These are phyloP conservation scores for Caenorhabditis sp. DNA, from an alignment of 2,888 invertebrate species.

Conservation along the genomic window DNA sequence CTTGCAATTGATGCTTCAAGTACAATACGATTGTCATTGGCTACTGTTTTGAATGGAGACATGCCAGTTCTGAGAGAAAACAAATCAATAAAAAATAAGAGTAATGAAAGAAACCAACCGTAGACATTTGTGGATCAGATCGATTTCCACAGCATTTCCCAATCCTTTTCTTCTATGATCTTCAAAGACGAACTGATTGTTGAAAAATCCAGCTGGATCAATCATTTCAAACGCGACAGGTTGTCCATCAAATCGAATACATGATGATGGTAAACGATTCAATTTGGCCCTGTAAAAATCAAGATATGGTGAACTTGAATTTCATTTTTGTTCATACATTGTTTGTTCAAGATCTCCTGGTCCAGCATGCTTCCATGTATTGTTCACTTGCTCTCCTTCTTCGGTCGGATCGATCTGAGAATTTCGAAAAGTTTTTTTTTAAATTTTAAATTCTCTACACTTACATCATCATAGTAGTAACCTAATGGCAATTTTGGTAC, in stretches of 20 bases:
- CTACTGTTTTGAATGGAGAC: conserved; percentile 53
- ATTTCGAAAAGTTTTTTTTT: not conserved
- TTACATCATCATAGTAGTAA: conserved; percentile 49
- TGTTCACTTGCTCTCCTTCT: conserved; percentile 49
- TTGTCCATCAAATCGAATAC: conserved; percentile 38
- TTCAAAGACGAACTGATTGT: conserved; percentile 51
- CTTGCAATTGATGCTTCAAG: conserved; percentile 38
- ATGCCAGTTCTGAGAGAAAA: conserved; percentile 43
- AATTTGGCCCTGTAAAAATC: conserved; percentile 47
- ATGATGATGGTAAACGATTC: conserved; percentile 43
- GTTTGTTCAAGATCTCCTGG: conserved; percentile 55
- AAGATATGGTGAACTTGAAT: too few relatives aligned
- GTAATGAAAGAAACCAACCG: too few relatives aligned
- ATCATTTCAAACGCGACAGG: conserved; percentile 57
- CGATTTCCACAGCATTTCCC: conserved; percentile 49
- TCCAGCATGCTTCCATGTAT: conserved; percentile 50
- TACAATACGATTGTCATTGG: conserved; percentile 46
- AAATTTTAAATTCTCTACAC: not conserved
- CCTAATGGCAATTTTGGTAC: conserved; percentile 35
- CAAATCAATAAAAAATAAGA: too few relatives aligned
- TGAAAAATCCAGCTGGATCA: conserved; percentile 53
- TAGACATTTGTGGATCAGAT: conserved; percentile 43
- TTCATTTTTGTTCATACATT: conserved; percentile 21
- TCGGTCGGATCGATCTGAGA: conserved; percentile 42
- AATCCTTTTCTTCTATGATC: conserved; percentile 50